Base-by-base conservation (phyloP, 2,888 invertebrate species). In the Drosophila sordidula region DNA sequence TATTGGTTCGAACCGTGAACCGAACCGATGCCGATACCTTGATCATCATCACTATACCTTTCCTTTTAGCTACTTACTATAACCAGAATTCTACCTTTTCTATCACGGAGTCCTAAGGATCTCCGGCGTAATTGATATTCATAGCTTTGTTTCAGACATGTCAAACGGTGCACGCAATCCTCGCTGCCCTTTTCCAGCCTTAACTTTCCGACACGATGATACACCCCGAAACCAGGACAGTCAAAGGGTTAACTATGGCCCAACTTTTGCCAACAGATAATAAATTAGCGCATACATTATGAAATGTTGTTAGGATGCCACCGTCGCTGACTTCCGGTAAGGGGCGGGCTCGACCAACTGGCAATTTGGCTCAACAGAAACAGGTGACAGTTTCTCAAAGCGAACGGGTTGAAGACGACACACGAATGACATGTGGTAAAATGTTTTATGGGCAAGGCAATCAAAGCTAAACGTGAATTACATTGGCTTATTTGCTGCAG, bases 191-290 rank as follows among this genome's bases (percentile, higher is more conserved):
- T 12, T 29, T 18, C 32, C 11, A 32, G 39, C 58, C 26, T 63
- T 55, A 34, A 41, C 52, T 51, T 22, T 36, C 49, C 41, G 51
- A 22, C 3, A 18, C 25, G 55, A 36, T 58, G 51, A 64, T 46
- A 67, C 38, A 26, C 22, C 38, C 42, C 16, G 36, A 41, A 51
- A 45, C 45, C 61, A 66, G 52, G 56, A 34, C 71, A 72, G 70
- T 67, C 70, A 79, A 75, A 81, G 79, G 87, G 85, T 85, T 87
- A 85, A 80, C 72, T 68, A 65, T 51, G 69, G 64, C 59, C 65
- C 66, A 86, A 86, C 89, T 86, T 86, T 89, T 89, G 71, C 81
- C 83, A 87, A 83, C 89, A 89, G 88, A 82, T 86, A 86, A 89
- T 86, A 89, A 89, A 87, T 87, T 89, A 89, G 82, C 87, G 82